Conservation (phyloP, 2,888 invertebrate genomes). For the Orchestes rusci region DNA sequence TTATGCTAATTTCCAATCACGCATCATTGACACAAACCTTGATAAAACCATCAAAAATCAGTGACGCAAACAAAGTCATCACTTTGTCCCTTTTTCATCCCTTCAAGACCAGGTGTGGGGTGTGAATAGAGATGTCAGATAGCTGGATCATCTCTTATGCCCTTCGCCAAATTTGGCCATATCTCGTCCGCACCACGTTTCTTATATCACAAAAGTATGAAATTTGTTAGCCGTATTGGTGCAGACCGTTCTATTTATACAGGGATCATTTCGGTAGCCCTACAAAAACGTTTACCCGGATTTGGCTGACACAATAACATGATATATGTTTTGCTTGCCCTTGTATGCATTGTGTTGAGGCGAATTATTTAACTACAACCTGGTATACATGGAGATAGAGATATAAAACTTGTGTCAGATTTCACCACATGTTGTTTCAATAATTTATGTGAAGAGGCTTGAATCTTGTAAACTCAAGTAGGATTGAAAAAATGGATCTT, state of each 20-base stretch:
- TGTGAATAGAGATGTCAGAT: conserved; percentile 32
- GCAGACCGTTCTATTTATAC: conserved; percentile 3
- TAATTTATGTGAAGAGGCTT: no score
- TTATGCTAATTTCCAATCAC: conserved; percentile 15
- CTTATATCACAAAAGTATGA: no score
- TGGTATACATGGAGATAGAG: no score
- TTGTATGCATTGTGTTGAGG: conserved; percentile 19
- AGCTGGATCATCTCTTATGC: conserved; percentile 29
- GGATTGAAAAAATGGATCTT: no score
- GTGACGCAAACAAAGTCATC: conserved; percentile 34
- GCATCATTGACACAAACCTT: conserved; percentile 23
- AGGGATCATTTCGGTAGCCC: conserved; percentile 22
- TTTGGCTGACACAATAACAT: conserved; percentile 22
- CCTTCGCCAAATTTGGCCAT: conserved; percentile 26
- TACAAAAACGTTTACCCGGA: conserved; percentile 24
- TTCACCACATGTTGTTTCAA: no score
- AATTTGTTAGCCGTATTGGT: no score
- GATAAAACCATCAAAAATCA: conserved; percentile 27
- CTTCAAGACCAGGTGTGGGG: conserved; percentile 28
- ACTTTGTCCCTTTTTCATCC: conserved; percentile 22
- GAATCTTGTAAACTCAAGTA: no score
- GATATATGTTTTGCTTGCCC: conserved; percentile 25
- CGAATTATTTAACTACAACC: conserved; percentile 23
- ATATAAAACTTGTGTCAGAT: no score
- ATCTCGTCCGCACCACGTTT: conserved; percentile 27